Percentiles rank a stretch among this genome's conserved stretches.
Evolutionary conservation across 1,140 invertebrate species (phyloP).

Genomic region (Pseudomyrmex concolor): DNA sequence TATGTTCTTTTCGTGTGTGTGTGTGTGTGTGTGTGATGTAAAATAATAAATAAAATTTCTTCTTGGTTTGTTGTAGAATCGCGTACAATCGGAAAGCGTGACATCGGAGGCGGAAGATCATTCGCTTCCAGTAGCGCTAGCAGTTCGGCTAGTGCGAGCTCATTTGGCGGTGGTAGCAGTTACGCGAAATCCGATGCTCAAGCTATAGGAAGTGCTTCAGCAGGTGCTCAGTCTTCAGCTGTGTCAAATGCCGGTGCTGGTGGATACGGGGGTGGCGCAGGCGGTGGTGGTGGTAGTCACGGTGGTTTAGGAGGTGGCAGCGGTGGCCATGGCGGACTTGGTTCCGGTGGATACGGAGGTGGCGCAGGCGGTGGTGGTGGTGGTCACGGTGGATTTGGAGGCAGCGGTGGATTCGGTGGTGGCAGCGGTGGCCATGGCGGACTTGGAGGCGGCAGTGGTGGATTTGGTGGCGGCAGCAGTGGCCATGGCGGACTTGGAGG

Average conservation of each 20-base stretch:
- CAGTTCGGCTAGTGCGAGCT: constrained; percentile 54
- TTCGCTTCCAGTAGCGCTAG: constrained; percentile 55
- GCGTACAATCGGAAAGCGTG: constrained; percentile 7
- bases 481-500: constrained; percentile 14
- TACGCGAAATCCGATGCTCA: constrained; percentile 61
- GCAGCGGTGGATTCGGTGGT: neutral
- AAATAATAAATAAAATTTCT: neutral
- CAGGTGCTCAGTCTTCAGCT: constrained; percentile 61
- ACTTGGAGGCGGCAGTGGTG: no score
- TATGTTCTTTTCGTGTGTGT: neutral
- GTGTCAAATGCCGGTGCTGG: constrained; percentile 29
- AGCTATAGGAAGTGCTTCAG: constrained; percentile 56
- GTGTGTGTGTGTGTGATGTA: neutral
- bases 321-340: constrained; percentile 25
- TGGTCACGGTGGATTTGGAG: neutral
- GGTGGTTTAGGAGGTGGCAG: neutral
- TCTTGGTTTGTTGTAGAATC: constrained; percentile 33
- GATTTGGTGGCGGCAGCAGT: neutral
- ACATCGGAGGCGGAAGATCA: constrained; percentile 18
- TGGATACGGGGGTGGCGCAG: neutral
- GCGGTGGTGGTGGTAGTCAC: neutral
- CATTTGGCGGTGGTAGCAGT: constrained; percentile 45
- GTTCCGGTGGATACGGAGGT: neutral
- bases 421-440: constrained; percentile 25
- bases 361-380: neutral